Base-by-base conservation (phyloP, 2,797 vertebrate species). In the Nannoperca obscura region DNA sequence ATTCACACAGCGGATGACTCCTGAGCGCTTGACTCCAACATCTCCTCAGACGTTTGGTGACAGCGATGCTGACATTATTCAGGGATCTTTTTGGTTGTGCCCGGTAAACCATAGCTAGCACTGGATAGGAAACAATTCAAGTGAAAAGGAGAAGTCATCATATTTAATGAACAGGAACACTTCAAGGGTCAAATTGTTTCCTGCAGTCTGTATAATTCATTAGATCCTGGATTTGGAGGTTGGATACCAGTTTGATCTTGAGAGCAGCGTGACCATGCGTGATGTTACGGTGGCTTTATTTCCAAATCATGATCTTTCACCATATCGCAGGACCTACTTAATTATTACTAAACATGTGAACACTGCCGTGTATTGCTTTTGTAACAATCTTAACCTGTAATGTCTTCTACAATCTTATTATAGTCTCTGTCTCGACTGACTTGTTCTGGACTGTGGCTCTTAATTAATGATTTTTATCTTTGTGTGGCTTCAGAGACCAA, bases 281-380 rank as follows among this genome's bases (percentile, higher is more conserved):
- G 36, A 10, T 67, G 15, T 47, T 32, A 20, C n/a, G 44, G 14
- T 71, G 71, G 22, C n/a, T 62, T 71, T 73, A 24, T 47, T 46
- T 78, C 71, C 19, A 46, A 72, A 64, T 53, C 20, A 8, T 38
- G 44, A 52, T 49, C 6, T 27, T 27, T 54, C 55, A 60, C 14
- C n/a, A 27, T 49, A 49, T 32, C 71, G 30, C 73, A 75, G 76
- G 78, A 84, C 64, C 71, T 61, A 60, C 38, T 46, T 42, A 11
- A 73, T 71, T 72, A 82, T 30, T 57, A 34, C 60, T 64, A 46
- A 73, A 69, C 71, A 59, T 68, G 55, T 71, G 30, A 88, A 83
- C 74, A 70, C 78, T 87, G 83, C 79, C 40, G 5, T 75, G 66
- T 70, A 75, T 81, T 84, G 59, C 66, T 82, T 89, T 78, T 63